Conservation (phyloP, 2,797 vertebrate genomes). For the Carcharodon carcharias region DNA sequence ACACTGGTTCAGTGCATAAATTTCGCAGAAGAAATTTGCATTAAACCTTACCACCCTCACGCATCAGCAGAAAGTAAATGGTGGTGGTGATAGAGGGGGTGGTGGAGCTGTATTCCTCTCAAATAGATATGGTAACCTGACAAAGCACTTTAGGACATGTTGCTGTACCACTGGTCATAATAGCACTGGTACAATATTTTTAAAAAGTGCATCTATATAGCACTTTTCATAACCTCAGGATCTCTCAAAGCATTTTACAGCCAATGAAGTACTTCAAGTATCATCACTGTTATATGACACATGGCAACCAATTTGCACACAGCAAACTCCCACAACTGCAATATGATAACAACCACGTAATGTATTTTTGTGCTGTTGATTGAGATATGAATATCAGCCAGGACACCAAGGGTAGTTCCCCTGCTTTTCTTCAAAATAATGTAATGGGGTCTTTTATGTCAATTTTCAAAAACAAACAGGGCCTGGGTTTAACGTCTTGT, state of each 20-base stretch:
- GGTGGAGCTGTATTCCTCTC: neutral
- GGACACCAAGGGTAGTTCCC: neutral
- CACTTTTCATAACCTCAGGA: neutral
- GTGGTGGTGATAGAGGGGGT: neutral
- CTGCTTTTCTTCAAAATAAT: neutral
- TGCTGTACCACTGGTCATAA: neutral
- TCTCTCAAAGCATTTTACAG: neutral
- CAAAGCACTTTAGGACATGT: neutral
- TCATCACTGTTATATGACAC: neutral
- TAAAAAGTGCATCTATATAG: neutral
- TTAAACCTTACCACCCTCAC: neutral
- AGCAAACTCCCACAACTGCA: neutral
- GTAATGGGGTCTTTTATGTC: neutral
- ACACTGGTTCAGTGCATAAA: neutral
- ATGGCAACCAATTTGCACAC: neutral
- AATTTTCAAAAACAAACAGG: neutral
- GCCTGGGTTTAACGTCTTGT: neutral
- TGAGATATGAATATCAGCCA: neutral
- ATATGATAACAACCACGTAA: neutral
- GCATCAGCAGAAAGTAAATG: neutral
- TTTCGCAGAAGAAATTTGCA: neutral
- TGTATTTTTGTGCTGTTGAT: neutral
- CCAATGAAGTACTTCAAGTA: neutral
- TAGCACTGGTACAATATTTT: neutral
- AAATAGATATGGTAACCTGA: neutral